These are phyloP conservation scores for Rotaria sp. DNA, from an alignment of 2,888 invertebrate species.

Conservation along the genomic window DNA sequence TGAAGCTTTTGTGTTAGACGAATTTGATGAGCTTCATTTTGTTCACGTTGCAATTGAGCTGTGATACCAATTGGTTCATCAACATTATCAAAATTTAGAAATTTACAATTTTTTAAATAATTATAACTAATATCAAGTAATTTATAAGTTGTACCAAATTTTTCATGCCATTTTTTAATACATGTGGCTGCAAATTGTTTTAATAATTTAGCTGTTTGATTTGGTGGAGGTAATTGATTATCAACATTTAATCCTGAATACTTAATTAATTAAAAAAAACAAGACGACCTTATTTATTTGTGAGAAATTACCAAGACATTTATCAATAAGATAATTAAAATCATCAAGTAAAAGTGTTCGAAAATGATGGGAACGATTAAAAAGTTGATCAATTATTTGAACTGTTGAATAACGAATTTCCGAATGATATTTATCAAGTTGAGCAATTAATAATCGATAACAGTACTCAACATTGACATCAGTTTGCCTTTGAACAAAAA, in stretches of 20 bases:
- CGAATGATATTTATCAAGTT: slow-evolving; percentile 58
- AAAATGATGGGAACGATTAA: slow-evolving; percentile 58
- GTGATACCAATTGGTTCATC: slow-evolving; percentile 50
- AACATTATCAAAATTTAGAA: slow-evolving; percentile 55
- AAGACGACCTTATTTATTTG: background rate
- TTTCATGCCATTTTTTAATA: slow-evolving; percentile 58
- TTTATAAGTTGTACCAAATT: slow-evolving; percentile 57
- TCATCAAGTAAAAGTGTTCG: slow-evolving; percentile 56
- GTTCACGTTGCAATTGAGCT: slow-evolving; percentile 47
- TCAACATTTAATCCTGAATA: slow-evolving; percentile 49
- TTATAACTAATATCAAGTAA: slow-evolving; percentile 57
- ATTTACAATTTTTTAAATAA: slow-evolving; percentile 56
- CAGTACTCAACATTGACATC: slow-evolving; percentile 40
- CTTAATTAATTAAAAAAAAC: background rate
- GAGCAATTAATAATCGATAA: slow-evolving; percentile 55
- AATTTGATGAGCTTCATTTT: slow-evolving; percentile 46
- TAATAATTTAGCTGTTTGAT: slow-evolving; percentile 55
- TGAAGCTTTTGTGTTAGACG: slow-evolving; percentile 47
- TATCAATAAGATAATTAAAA: slow-evolving; percentile 56
- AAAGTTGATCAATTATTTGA: slow-evolving; percentile 59
- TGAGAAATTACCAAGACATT: slow-evolving; percentile 54
- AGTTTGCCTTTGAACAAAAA: background rate
- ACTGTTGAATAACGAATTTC: slow-evolving; percentile 60
- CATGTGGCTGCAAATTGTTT: slow-evolving; percentile 55
- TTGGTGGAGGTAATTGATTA: slow-evolving; percentile 59